A percentile compares a stretch with the other conserved stretches of the same genome.
phyloP scores from a whole-genome alignment of 1,140 invertebrate species.

The Hermatobates lingyangjiaoensis region DNA sequence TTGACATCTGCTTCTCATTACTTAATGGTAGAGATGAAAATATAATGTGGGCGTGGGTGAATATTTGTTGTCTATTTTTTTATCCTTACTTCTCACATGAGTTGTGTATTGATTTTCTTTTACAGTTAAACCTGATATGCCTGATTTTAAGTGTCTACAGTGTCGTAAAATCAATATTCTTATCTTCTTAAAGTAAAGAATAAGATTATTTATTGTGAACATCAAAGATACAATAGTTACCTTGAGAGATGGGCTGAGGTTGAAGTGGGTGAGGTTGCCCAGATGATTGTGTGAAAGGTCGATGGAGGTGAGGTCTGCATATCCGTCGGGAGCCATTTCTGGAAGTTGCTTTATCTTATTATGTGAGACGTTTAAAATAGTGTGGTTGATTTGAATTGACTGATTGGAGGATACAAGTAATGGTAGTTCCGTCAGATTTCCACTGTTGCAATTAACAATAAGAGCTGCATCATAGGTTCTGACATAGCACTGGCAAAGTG shows the following conservation, averaged over 20 bases:
- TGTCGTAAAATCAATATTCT: background rate
- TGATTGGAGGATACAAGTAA: constrained; percentile 14
- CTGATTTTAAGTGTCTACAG: background rate
- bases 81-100: too few relatives aligned
- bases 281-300: constrained; percentile 33
- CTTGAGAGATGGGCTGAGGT: constrained; percentile 11
- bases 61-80: too few relatives aligned
- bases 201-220: background rate
- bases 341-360: constrained; percentile 28
- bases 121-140: background rate
- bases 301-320: constrained; percentile 27
- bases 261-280: constrained; percentile 22
- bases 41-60: too few relatives aligned
- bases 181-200: background rate
- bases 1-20: too few relatives aligned
- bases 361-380: constrained; percentile 29
- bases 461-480: constrained; percentile 25
- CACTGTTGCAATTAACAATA: constrained; percentile 30
- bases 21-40: too few relatives aligned
- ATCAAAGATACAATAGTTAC: constrained; percentile 8
- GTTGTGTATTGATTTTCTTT: too few relatives aligned
- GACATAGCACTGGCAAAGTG: constrained; percentile 27
- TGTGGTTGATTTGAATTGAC: constrained; percentile 17
- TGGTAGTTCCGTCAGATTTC: constrained; percentile 23
- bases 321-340: constrained; percentile 19